Evolutionary conservation across 2,797 vertebrate genomes (phyloP).

Genomic region (Trachops cirrhosus): DNA sequence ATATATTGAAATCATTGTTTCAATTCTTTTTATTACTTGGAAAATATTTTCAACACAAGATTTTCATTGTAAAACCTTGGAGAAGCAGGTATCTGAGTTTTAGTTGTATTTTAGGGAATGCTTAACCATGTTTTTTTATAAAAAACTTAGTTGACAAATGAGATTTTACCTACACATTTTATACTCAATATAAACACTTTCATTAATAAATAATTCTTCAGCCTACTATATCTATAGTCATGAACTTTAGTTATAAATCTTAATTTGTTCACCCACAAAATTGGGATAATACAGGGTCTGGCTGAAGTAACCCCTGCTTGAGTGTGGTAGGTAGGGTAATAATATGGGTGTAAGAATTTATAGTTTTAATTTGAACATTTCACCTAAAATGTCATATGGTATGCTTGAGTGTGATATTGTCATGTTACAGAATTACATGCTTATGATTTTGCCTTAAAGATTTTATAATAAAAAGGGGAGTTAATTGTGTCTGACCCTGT

Average conservation of each 20-base stretch:
- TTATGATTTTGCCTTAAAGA: too few species aligned
- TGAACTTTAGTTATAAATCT: not conserved
- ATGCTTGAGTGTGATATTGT: too few species aligned
- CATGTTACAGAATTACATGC: too few species aligned
- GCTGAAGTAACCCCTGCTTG: too few species aligned
- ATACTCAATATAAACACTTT: not conserved
- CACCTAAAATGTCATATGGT: too few species aligned
- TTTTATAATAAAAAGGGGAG: too few species aligned
- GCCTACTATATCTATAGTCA: not conserved
- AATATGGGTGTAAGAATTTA: too few species aligned
- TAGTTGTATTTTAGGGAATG: not conserved
- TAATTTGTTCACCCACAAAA: not conserved
- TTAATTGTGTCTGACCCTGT: too few species aligned
- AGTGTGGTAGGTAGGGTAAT: too few species aligned
- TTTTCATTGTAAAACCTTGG: not conserved
- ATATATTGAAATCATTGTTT: not conserved
- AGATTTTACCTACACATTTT: not conserved
- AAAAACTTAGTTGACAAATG: not conserved
- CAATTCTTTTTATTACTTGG: not conserved
- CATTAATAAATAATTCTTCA: constrained; percentile 13
- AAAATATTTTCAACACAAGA: not conserved
- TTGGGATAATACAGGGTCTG: not conserved
- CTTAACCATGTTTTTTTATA: not conserved
- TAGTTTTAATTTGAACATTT: too few species aligned
- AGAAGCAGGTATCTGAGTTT: not conserved